Evolutionary conservation across 2,888 invertebrate species (phyloP).

Genomic region (Leptinotarsa juncta): DNA sequence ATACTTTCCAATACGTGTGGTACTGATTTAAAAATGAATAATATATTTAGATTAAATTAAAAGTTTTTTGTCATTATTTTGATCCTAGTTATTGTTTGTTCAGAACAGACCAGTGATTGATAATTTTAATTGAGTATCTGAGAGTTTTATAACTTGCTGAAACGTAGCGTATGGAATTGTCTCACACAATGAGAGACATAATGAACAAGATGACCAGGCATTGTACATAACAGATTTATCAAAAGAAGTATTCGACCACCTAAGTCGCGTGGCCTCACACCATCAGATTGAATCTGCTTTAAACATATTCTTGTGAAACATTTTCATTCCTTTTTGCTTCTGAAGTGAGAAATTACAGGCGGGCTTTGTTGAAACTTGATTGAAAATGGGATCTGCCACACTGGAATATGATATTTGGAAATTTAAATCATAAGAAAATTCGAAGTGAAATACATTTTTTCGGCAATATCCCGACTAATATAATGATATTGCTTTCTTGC

Average conservation of each 20-base stretch:
- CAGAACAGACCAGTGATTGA: background rate
- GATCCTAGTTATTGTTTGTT: too few species aligned
- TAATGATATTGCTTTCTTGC: too few species aligned
- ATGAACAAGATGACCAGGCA: slow-evolving; percentile 17
- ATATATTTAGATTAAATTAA: too few species aligned
- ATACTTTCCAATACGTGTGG: too few species aligned
- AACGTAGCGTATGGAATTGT: slow-evolving; percentile 14
- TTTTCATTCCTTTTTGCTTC: slow-evolving; percentile 10
- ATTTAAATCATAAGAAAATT: background rate
- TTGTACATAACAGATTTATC: slow-evolving; percentile 37
- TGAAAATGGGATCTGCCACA: background rate
- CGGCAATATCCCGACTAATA: too few species aligned
- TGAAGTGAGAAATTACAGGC: background rate
- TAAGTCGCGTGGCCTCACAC: slow-evolving; percentile 41
- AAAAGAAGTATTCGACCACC: slow-evolving; percentile 42
- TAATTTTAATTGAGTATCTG: background rate
- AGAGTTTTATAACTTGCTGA: background rate
- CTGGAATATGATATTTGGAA: background rate
- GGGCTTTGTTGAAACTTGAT: background rate
- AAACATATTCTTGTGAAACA: slow-evolving; percentile 32
- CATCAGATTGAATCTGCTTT: slow-evolving; percentile 37
- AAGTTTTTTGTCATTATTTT: too few species aligned
- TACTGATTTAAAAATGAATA: too few species aligned
- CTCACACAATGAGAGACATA: slow-evolving; percentile 2
- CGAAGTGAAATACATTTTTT: too few species aligned